These are phyloP conservation scores for Boleophthalmus pectinirostris DNA, from an alignment of 2,113 vertebrate species.

Conservation along the genomic window DNA sequence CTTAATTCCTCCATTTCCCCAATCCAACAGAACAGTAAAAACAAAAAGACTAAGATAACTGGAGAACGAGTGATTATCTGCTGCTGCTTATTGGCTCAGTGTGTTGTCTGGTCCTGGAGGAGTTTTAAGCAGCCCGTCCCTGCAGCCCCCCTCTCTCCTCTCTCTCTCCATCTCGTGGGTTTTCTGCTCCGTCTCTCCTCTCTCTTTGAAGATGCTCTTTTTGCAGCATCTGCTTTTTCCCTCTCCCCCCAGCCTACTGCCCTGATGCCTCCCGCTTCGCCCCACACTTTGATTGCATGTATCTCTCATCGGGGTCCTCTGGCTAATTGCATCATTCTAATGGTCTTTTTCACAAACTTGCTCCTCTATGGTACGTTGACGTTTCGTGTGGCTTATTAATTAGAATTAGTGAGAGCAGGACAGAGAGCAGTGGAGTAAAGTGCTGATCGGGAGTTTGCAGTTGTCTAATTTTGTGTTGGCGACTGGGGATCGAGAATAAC, in stretches of 20 bases:
- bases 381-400: conserved; percentile 70
- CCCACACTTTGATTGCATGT: conserved; percentile 74
- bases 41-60: conserved; percentile 28
- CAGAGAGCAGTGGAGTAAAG: conserved; percentile 50
- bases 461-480: conserved; percentile 51
- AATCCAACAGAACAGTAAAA: conserved; percentile 29
- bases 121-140: conserved; percentile 68
- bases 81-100: conserved; percentile 58
- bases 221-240: conserved; percentile 74
- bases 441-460: conserved; percentile 63
- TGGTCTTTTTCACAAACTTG: conserved; percentile 69
- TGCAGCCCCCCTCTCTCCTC: conserved; percentile 66
- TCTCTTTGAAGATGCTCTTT: conserved; percentile 73
- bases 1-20: conserved; percentile 4
- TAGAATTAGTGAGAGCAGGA: conserved; percentile 62
- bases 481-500: conserved; percentile 48
- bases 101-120: conserved; percentile 65
- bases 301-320: conserved; percentile 71
- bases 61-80: conserved; percentile 40
- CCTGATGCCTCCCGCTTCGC: conserved; percentile 57
- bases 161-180: conserved; percentile 72
- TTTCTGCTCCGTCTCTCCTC: conserved; percentile 54
- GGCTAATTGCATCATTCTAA: conserved; percentile 77
- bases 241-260: conserved; percentile 52
- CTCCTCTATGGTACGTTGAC: conserved; percentile 60